Base-by-base conservation (phyloP, 2,888 invertebrate species). In the Catonia carolina region DNA sequence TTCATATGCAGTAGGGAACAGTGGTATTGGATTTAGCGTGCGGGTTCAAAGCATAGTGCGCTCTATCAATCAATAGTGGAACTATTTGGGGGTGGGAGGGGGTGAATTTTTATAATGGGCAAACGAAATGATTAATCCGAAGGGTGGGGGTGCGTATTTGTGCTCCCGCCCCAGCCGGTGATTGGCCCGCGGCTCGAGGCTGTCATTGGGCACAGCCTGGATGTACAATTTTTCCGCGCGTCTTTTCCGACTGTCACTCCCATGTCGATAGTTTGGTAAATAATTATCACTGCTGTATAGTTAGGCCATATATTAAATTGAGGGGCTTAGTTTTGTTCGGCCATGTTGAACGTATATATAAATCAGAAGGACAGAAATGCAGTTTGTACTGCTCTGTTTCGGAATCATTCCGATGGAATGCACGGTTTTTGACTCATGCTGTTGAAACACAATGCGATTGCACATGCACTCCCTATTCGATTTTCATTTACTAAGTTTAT, bases 51-150 rank as follows among this genome's bases (percentile, higher is more conserved):
- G 27, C 27, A 27, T 27, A 27, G 27, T 27, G 27, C 27, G 27
- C 57, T 58, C 62, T 59, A 62, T 62, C 62, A 62, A 62, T 62
- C 62, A 62, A 62, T 62, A 62, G 62, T 60, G 59, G 56, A 62
- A 62, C 62, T 62, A 62, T 62, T 56, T 39, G 48, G 33, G 42
- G 50, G 50, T 31, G 48, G 61, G 53, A 53, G 53, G 53, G 57
- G 55, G 53, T 48, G 51, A 17, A 17, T 58, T 57, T 58, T 58
- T 58, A 15, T 49, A 27, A 49, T 47, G 54, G 45, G 58, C 53
- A 58, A 58, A 58, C 58, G 58, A 58, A 58, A 54, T 58, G 48
- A 50, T 50, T 54, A 54, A 53, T 53, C 53, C 48, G 47, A 42
- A 56, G 50, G 53, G 59, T 56, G 53, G 42, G 56, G 39, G 55